Evolutionary conservation across 2,113 vertebrate species (phyloP).

Genomic region (Brienomyrus brachyistius): DNA sequence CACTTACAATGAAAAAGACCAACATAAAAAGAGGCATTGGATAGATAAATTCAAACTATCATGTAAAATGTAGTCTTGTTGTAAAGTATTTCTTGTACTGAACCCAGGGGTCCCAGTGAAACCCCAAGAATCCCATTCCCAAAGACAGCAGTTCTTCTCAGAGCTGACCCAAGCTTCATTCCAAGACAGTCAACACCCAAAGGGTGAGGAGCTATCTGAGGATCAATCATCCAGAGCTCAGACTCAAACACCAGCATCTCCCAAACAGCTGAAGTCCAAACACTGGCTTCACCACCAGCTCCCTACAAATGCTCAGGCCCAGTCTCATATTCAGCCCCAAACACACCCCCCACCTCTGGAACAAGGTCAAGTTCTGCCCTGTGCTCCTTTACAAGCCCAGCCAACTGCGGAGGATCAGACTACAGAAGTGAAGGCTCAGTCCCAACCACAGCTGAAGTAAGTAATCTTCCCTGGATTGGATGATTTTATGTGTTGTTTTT

Average conservation of each 20-base stretch:
- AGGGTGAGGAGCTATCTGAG: conserved; percentile 51
- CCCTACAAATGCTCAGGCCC: not conserved
- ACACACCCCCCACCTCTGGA: not conserved
- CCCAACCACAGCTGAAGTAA: conserved; percentile 77
- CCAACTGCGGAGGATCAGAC: conserved; percentile 16
- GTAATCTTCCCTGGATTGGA: conserved; percentile 22
- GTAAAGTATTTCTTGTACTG: conserved; percentile 78
- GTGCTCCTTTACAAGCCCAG: not conserved
- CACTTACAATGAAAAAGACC: not conserved
- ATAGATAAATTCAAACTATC: conserved; percentile 2
- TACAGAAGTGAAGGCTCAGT: not conserved
- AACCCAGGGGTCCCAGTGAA: conserved; percentile 74
- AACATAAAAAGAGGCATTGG: not conserved
- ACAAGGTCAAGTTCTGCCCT: not conserved
- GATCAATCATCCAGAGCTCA: conserved; percentile 46
- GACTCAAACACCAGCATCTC: conserved; percentile 41
- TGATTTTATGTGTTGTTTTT: not conserved
- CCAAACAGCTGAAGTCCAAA: conserved; percentile 55
- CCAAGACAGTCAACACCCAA: conserved; percentile 49
- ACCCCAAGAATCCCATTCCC: conserved; percentile 69
- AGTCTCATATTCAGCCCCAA: not conserved
- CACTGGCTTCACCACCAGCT: not conserved
- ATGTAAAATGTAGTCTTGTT: conserved; percentile 48
- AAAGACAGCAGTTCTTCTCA: conserved; percentile 66
- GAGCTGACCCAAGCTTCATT: conserved; percentile 45